These are phyloP conservation scores for Ammospiza nelsoni DNA, from an alignment of 2,113 vertebrate genomes.

Conservation along the genomic window DNA sequence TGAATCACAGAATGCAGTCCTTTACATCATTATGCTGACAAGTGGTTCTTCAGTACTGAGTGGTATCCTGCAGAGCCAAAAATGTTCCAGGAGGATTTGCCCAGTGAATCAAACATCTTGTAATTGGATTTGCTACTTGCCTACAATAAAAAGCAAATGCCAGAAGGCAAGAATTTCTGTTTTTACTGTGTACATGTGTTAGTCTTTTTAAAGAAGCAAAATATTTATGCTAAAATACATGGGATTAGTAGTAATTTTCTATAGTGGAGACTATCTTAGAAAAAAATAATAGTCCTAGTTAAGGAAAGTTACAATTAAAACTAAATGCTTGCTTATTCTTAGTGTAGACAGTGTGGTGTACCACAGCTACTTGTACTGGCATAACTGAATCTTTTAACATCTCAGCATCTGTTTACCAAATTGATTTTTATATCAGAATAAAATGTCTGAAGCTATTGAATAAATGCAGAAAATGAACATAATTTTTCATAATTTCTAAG, in stretches of 20 bases:
- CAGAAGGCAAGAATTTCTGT: not conserved
- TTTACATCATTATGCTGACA: constrained; percentile 37
- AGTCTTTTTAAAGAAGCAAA: constrained; percentile 25
- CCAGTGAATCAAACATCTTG: constrained; percentile 48
- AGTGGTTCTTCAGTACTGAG: constrained; percentile 55
- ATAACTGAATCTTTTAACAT: not conserved
- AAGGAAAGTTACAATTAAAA: not conserved
- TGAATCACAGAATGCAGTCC: constrained; percentile 31
- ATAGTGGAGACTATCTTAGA: not conserved
- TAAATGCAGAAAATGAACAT: not conserved
- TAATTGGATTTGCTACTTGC: constrained; percentile 36
- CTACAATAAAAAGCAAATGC: constrained; percentile 19
- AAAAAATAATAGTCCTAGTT: not conserved
- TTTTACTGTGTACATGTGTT: not conserved
- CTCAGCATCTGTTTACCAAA: not conserved
- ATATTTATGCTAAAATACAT: constrained; percentile 3
- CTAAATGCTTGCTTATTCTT: not conserved
- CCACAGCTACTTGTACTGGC: not conserved
- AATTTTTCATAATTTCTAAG: not conserved
- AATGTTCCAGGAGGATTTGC: constrained; percentile 44
- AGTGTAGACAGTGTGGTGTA: not conserved
- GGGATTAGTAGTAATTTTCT: not conserved
- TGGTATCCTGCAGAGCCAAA: constrained; percentile 35
- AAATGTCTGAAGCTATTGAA: not conserved
- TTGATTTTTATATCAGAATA: not conserved